Percentiles rank a stretch among this genome's conserved stretches.
Evolutionary conservation across 2,113 vertebrate species (phyloP).

Genomic region (rat (Rattus norvegicus)): GRCr8 NC_086024.1:51611001-51611500

Average conservation of each 20-base stretch:
- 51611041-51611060: neutral
- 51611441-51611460: conserved; percentile 39
- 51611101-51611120: neutral
- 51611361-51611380: neutral
- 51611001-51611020: neutral
- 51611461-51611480: conserved; percentile 20
- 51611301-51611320: neutral
- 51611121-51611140: neutral
- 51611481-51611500: conserved; percentile 39
- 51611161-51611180: neutral
- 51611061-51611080: neutral
- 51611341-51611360: neutral
- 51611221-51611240: neutral
- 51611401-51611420: conserved; percentile 53
- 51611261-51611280: neutral
- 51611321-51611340: neutral
- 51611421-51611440: conserved; percentile 37
- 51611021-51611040: neutral
- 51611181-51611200: neutral
- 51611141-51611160: neutral
- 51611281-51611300: neutral
- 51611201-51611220: neutral
- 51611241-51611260: neutral
- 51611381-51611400: neutral
- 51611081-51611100: neutral